Base-by-base conservation (phyloP, 2,113 vertebrate genomes). In the Platichthys flesus region DNA sequence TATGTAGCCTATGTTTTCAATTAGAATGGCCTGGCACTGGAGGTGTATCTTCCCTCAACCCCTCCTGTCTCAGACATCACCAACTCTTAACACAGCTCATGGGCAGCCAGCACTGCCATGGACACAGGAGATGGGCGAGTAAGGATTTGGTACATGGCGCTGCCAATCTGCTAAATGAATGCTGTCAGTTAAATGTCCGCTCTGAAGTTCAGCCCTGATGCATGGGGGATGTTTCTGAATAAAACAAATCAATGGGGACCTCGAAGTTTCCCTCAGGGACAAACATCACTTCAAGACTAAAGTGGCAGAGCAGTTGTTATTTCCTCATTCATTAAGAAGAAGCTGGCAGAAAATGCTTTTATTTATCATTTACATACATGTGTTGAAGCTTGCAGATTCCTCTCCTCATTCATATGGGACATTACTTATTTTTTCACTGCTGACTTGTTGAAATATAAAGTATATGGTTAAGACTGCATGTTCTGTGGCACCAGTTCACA, bases 51-150 rank as follows among this genome's bases (percentile, higher is more conserved):
- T 72, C 67, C 75, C 60, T 85, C 73, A 85, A 9, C 64, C 20
- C 70, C 67, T 71, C 55, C 59, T 79, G 69, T 78, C 85, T 76
- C 75, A 77, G 78, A 79, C 81, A 85, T 76, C 66, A 69, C 23
- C 64, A 84, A 5, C 83, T 76, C 58, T 23, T 35, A 70, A 79
- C 71, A 75, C 2, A 21, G 59, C 40, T 28, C 18, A n/a, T 37
- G 63, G 59, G 57, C 71, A 77, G 63, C 47, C 73, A 13, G 9
- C 31, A 31, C 31, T 31, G 31, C 31, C 31, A 31, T 31, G 31
- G 31, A 31, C 31, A 31, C 31, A 5, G 31, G 31, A 31, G 31
- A 31, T 31, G 31, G 31, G 31, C 6, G 31, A 31, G 6, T 31
- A 6, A 31, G 35, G 35, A 37, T 37, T 7, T 35, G 31, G 31